A percentile compares a stretch with the other conserved stretches of the same genome.
Evolutionary conservation across 2,797 vertebrate species (phyloP).

Genomic region (Brachyalestes nurse): DNA sequence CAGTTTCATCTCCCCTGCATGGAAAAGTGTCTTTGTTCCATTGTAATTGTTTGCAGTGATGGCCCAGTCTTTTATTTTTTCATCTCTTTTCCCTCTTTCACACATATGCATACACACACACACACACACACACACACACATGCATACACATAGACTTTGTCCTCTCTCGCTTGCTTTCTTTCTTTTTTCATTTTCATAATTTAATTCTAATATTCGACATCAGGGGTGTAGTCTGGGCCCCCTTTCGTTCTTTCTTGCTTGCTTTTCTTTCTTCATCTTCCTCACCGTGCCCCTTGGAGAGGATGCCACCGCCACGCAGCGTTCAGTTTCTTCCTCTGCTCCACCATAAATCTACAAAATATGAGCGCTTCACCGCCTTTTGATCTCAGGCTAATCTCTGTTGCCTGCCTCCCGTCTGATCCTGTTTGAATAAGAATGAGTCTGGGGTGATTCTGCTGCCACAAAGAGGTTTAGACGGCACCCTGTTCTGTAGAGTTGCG

Average conservation of each 20-base stretch:
- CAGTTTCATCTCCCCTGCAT: conserved; percentile 58
- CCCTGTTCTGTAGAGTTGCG: conserved; percentile 66
- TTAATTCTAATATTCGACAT: conserved; percentile 47
- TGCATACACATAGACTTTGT: conserved; percentile 47
- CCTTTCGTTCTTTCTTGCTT: conserved; percentile 49
- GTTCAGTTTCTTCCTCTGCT: conserved; percentile 65
- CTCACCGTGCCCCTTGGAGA: conserved; percentile 63
- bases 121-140: conserved; percentile 59
- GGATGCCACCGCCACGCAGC: conserved; percentile 68
- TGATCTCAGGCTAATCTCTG: conserved; percentile 83
- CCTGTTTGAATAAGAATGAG: conserved; percentile 83
- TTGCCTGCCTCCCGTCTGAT: conserved; percentile 82
- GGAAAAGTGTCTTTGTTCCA: conserved; percentile 60
- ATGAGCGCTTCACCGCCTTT: conserved; percentile 75
- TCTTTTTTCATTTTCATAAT: conserved; percentile 32
- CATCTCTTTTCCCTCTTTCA: conserved; percentile 52
- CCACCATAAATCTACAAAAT: conserved; percentile 77
- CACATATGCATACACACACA: conserved; percentile 68
- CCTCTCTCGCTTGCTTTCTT: not conserved
- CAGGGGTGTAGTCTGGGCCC: conserved; percentile 30
- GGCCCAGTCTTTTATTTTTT: conserved; percentile 54
- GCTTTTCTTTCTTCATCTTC: conserved; percentile 48
- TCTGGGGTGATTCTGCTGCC: conserved; percentile 76
- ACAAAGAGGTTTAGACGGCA: conserved; percentile 77
- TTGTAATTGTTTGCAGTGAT: conserved; percentile 64